Percentiles rank a stretch among this genome's conserved stretches.
phyloP scores from a whole-genome alignment of 2,797 vertebrate species.

The Cyclopterus lumpus region DNA sequence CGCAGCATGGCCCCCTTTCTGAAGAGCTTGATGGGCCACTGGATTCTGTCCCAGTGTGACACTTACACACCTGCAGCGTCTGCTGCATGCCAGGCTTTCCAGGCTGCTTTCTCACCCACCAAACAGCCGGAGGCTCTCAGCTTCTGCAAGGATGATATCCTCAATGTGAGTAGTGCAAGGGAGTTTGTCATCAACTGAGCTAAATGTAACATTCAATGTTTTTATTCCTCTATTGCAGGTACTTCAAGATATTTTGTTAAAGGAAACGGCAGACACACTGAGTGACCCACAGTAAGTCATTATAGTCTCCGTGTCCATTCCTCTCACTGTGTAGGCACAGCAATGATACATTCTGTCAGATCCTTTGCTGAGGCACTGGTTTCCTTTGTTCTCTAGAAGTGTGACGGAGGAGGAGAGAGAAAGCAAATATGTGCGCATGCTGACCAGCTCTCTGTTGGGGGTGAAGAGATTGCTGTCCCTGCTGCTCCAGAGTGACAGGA shows the following conservation, averaged over 20 bases:
- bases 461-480: constrained; percentile 90
- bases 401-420: constrained; percentile 94
- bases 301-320: not conserved
- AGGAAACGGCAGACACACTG: constrained; percentile 94
- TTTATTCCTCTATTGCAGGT: constrained; percentile 79
- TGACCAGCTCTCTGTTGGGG: constrained; percentile 94
- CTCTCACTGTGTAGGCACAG: not conserved
- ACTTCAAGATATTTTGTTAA: constrained; percentile 93
- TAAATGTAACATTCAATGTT: not conserved
- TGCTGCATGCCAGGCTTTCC: constrained; percentile 91
- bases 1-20: constrained; percentile 95
- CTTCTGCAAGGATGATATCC: constrained; percentile 96
- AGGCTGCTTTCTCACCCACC: constrained; percentile 91
- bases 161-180: constrained; percentile 85
- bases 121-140: constrained; percentile 95
- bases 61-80: constrained; percentile 92
- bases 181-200: not conserved
- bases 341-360: not conserved
- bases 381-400: constrained; percentile 80
- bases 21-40: constrained; percentile 97
- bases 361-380: not conserved
- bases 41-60: constrained; percentile 97
- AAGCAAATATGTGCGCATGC: constrained; percentile 91
- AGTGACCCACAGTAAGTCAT: constrained; percentile 92
- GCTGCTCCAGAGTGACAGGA: constrained; percentile 85